Base-by-base conservation (phyloP, 2,797 vertebrate species). In the Tokudaia muenninki region DNA sequence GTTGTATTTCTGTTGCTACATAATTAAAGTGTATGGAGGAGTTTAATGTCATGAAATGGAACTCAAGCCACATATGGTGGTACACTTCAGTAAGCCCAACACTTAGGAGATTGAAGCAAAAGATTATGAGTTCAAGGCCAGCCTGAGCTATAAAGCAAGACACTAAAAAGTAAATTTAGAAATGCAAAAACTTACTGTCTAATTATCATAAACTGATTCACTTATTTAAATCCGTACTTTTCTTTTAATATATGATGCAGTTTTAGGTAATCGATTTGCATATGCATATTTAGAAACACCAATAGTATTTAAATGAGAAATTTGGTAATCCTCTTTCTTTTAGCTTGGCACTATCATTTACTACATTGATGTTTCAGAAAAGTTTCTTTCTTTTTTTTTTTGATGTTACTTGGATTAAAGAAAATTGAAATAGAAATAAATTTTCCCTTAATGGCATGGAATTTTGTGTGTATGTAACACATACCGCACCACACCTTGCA, bases 191-290 rank as follows among this genome's bases (percentile, higher is more conserved):
- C 31, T 87, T 37, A 41, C 55, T 21, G 5, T 24, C 44, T 10
- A 31, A n/a, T 82, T 87, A 34, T 41, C 26, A 61, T 70, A 87
- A 92, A 86, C 83, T 63, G 21, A 87, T 57, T 96, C 47, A 87
- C 13, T 65, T 97, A 47, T 84, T 93, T 94, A 72, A 89, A 93
- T 63, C 47, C 0, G 22, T 90, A 72, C 6, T 37, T 97, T 55
- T 37, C 16, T 41, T 67, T 96, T 83, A 74, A n/a, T 52, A 44
- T 89, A 61, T 44, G 50, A 63, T 90, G 94, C 44, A 61, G 9
- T 94, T 95, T 94, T 17, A 97, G 94, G 41, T 67, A 89, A 91
- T 67, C 86, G 34, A 72, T 70, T 75, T 77, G 4, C 37, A 16
- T 67, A 41, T 41, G 41, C 2, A 24, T 37, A 55, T 92, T 84